Percentiles rank a stretch among this genome's conserved stretches.
These are phyloP conservation scores for Drosophila emarginata DNA, from an alignment of 2,888 invertebrate genomes.

Conservation along the genomic window DNA sequence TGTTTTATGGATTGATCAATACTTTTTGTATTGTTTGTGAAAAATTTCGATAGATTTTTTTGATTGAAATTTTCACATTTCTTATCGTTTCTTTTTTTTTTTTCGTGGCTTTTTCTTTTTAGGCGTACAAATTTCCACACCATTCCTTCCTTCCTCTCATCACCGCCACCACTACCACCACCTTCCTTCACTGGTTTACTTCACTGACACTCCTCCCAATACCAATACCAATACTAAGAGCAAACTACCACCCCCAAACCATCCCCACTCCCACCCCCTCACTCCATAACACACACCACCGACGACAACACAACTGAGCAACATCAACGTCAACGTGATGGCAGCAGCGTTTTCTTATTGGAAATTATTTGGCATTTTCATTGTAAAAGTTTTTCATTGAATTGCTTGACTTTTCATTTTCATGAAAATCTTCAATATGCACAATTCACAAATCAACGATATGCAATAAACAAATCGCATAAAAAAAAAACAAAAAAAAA, in stretches of 20 bases:
- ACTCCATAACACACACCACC: background rate
- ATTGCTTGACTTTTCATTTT: background rate
- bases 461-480: slow-evolving; percentile 44
- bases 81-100: background rate
- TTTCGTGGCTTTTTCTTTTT: too few species aligned
- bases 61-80: background rate
- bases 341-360: slow-evolving; percentile 32
- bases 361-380: slow-evolving; percentile 16
- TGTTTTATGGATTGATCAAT: background rate
- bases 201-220: slow-evolving; percentile 10
- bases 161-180: background rate
- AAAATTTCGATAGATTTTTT: background rate
- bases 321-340: slow-evolving; percentile 33
- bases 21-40: background rate
- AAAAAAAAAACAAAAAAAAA: slow-evolving; percentile 37
- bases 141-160: background rate
- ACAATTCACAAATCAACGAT: slow-evolving; percentile 17
- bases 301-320: slow-evolving; percentile 4
- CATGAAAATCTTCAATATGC: slow-evolving; percentile 1
- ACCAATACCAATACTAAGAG: background rate
- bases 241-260: background rate
- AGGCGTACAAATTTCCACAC: too few species aligned
- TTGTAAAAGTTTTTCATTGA: background rate
- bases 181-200: background rate
- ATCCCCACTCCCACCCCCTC: slow-evolving; percentile 1